A percentile compares a stretch with the other conserved stretches of the same genome.
These are phyloP conservation scores for Centroberyx gerrardi DNA, from an alignment of 2,797 vertebrate species.

Conservation along the genomic window DNA sequence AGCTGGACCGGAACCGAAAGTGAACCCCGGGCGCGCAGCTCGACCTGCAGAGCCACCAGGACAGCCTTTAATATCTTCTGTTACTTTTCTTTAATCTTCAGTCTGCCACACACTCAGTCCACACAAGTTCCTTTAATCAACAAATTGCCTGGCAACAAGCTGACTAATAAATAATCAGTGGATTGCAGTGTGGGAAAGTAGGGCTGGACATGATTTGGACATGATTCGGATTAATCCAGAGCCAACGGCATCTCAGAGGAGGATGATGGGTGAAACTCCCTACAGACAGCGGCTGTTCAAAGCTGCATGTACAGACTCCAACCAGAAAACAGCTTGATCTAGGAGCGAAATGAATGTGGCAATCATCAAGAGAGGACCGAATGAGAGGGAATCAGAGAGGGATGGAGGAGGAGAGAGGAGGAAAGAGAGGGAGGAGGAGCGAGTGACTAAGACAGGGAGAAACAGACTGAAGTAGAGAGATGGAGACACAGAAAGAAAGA, in stretches of 20 bases:
- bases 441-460: background rate
- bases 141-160: constrained; percentile 45
- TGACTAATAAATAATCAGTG: constrained; percentile 34
- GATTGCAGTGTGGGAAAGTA: constrained; percentile 12
- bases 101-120: constrained; percentile 10
- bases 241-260: constrained; percentile 35
- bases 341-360: constrained; percentile 15
- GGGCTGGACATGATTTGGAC: constrained; percentile 6
- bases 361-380: constrained; percentile 33
- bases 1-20: background rate
- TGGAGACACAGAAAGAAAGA: background rate
- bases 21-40: background rate
- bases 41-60: background rate
- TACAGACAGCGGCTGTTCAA: constrained; percentile 26
- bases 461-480: background rate
- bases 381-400: constrained; percentile 24
- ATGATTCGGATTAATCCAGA: constrained; percentile 31
- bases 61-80: background rate
- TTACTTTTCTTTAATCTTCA: constrained; percentile 15
- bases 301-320: constrained; percentile 18
- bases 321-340: constrained; percentile 17
- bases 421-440: background rate
- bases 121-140: constrained; percentile 49
- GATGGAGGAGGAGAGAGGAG: background rate
- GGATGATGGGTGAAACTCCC: background rate